Evolutionary conservation across 2,797 vertebrate species (phyloP).

Genomic region (Amblyraja radiata): DNA sequence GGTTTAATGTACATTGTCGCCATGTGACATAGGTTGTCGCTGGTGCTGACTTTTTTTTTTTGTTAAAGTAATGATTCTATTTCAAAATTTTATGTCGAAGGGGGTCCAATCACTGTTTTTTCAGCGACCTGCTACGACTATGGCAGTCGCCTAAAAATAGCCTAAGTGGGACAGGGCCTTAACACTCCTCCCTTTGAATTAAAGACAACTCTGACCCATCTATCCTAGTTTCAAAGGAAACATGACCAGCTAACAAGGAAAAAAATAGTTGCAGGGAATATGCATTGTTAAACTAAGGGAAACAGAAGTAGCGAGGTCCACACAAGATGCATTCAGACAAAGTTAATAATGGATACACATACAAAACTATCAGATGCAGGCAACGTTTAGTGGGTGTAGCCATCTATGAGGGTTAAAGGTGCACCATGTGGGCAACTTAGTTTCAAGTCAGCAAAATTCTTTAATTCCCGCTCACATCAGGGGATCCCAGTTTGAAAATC

Average conservation of each 20-base stretch:
- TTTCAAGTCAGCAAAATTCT: background rate
- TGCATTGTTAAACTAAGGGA: background rate
- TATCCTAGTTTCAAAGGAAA: background rate
- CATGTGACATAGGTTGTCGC: too few species aligned
- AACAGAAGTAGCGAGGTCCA: background rate
- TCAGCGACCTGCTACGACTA: too few species aligned
- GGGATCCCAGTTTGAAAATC: background rate
- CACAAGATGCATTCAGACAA: background rate
- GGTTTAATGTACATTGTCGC: too few species aligned
- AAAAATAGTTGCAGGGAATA: background rate
- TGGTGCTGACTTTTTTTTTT: too few species aligned
- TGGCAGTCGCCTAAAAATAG: too few species aligned
- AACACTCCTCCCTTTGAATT: background rate
- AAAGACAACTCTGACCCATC: background rate
- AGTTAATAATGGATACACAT: background rate
- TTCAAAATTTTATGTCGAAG: too few species aligned
- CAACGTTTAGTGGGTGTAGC: background rate
- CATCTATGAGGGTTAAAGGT: background rate
- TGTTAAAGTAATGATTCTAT: too few species aligned
- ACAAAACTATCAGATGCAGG: background rate
- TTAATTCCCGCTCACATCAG: background rate
- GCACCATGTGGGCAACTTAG: background rate
- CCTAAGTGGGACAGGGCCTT: too few species aligned
- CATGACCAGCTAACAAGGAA: background rate
- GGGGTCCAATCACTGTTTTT: too few species aligned